Conservation (phyloP, 2,797 vertebrate genomes). For the Chiroxiphia lanceolata region DNA sequence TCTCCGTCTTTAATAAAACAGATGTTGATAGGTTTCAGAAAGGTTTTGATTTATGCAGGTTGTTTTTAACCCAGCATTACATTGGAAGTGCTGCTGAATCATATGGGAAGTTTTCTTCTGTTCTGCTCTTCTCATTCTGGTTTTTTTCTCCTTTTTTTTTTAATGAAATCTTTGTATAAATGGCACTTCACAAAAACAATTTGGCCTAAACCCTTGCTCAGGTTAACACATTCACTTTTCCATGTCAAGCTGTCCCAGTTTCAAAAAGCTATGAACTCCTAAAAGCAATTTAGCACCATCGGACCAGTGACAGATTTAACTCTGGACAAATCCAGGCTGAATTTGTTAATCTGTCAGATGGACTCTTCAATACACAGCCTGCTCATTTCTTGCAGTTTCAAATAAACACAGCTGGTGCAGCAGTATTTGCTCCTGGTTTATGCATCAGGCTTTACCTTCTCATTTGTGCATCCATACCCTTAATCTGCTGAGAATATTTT, state of each 20-base stretch:
- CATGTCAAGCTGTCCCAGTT: background rate
- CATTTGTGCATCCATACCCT: background rate
- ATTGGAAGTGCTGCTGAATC: background rate
- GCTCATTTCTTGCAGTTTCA: background rate
- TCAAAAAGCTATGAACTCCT: conserved; percentile 16
- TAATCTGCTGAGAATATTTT: conserved; percentile 18
- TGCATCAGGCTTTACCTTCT: conserved; percentile 6
- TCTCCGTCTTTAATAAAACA: background rate
- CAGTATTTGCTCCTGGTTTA: background rate
- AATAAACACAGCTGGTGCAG: conserved; percentile 7
- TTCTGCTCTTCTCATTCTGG: background rate
- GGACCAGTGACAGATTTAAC: background rate
- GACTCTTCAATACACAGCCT: background rate
- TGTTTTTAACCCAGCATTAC: background rate
- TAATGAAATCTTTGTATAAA: background rate
- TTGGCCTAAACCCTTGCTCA: background rate
- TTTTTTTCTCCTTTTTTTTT: accelerated
- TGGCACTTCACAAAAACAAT: background rate
- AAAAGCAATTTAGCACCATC: conserved; percentile 13
- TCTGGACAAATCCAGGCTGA: conserved; percentile 33
- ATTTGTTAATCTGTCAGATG: conserved; percentile 48
- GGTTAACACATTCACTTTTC: background rate
- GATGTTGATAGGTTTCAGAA: background rate
- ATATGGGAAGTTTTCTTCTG: background rate
- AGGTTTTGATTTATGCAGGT: background rate